Base-by-base conservation (phyloP, 2,113 vertebrate genomes). In the Promerops cafer region DNA sequence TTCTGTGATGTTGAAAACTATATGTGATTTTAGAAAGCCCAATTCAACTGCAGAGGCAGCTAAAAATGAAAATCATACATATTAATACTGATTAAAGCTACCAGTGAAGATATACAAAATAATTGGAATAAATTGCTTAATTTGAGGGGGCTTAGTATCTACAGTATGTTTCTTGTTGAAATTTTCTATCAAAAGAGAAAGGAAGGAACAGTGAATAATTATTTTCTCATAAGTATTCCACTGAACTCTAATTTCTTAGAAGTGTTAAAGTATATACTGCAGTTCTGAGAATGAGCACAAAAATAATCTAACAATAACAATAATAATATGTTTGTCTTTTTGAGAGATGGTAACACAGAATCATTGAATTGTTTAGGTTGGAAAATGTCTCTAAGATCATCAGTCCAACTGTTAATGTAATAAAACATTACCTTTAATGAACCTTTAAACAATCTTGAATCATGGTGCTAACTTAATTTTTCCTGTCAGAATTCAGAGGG, bases 351-450 rank as follows among this genome's bases (percentile, higher is more conserved):
- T 27, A 89, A 60, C 42, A 35, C 20, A 82, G 24, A 66, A 53
- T 53, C 23, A 39, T 24, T 60, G 23, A 53, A 40, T 47, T 68
- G 16, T 27, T 66, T 45, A 18, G 16, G 23, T 15, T 40, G 70
- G 45, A 68, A 60, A 60, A 89, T 47, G 7, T n/a, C 20, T 82
- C 39, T 60, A 39, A 53, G 13, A 52, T 45, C 28, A 68, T 60
- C 45, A 26, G 24, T 60, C 16, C n/a, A 47, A 22, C n/a, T 33
- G 10, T 47, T 60, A 68, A n/a, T 0, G 0, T 68, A 75, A 53
- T 53, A 45, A 52, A 68, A 53, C 20, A 30, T 53, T 60, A 10
- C 20, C 11, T 53, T 52, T 68, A 47, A 28, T 45, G 53, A 69
- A 33, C n/a, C 15, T 53, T 52, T 40, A 54, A 83, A 35, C 5